Percentiles rank a stretch among this genome's conserved stretches.
These are phyloP conservation scores for Takifugu bimaculatus DNA, from an alignment of 2,113 vertebrate species.

Conservation along the genomic window DNA sequence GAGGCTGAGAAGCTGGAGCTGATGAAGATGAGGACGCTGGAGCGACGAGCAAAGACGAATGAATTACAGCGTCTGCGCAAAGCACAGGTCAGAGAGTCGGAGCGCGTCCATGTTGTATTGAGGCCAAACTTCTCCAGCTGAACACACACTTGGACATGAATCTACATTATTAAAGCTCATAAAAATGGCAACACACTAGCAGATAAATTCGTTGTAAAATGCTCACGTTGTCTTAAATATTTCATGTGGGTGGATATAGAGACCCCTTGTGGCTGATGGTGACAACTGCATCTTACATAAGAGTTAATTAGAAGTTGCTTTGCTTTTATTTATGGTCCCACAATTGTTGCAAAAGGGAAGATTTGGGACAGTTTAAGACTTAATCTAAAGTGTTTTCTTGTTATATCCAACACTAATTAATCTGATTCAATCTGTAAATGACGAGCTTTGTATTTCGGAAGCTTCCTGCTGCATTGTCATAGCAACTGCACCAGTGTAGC, in stretches of 20 bases:
- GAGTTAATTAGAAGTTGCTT: no score
- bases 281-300: not conserved
- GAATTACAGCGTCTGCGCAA: slow-evolving; percentile 83
- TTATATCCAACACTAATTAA: no score
- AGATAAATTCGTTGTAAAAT: no score
- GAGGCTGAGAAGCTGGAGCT: slow-evolving; percentile 73
- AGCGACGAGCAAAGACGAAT: slow-evolving; percentile 78
- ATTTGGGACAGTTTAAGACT: no score
- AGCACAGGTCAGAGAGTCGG: slow-evolving; percentile 79
- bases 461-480: no score
- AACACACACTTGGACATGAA: not conserved
- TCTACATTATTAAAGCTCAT: not conserved
- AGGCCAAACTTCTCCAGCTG: not conserved
- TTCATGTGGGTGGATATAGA: not conserved
- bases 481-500: no score
- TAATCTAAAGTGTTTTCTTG: no score
- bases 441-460: no score
- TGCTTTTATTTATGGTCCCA: not conserved
- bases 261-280: not conserved
- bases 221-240: not conserved
- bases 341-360: no score
- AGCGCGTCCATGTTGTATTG: not conserved
- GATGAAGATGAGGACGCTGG: slow-evolving; percentile 77
- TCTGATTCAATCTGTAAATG: no score
- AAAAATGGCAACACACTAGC: not conserved